A percentile compares a stretch with the other conserved stretches of the same genome.
Evolutionary conservation across 2,888 invertebrate species (phyloP).

Genomic region (Sympetrum striolatum): DNA sequence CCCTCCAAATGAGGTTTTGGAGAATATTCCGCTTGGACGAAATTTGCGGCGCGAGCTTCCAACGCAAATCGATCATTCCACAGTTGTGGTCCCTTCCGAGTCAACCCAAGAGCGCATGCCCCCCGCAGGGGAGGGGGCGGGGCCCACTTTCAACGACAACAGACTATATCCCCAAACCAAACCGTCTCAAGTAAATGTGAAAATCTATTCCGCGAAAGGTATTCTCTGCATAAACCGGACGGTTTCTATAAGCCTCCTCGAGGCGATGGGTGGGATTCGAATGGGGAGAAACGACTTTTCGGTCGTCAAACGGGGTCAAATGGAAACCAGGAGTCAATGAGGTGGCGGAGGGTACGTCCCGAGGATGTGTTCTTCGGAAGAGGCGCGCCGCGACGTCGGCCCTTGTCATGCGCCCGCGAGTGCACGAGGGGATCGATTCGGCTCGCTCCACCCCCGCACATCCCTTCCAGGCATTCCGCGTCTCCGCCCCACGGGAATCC

Average conservation of each 20-base stretch:
- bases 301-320: not conserved
- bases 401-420: not conserved
- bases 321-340: not conserved
- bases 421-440: not conserved
- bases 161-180: not conserved
- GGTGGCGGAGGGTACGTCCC: too few species aligned
- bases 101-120: not conserved
- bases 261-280: too few species aligned
- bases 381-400: not conserved
- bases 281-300: not conserved
- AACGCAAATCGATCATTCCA: not conserved
- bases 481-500: not conserved
- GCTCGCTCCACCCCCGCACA: not conserved
- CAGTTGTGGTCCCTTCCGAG: not conserved
- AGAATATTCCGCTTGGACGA: not conserved
- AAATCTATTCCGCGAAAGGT: not conserved
- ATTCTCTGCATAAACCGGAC: not conserved
- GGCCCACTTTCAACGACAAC: not conserved
- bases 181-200: not conserved
- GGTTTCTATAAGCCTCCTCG: too few species aligned
- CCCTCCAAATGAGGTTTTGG: too few species aligned
- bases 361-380: not conserved
- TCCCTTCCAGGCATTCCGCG: not conserved
- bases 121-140: not conserved
- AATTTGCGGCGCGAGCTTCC: not conserved